Percentiles rank a stretch among this genome's conserved stretches.
These are phyloP conservation scores for Pyrrhia umbra DNA, from an alignment of 2,888 invertebrate genomes.

Conservation along the genomic window DNA sequence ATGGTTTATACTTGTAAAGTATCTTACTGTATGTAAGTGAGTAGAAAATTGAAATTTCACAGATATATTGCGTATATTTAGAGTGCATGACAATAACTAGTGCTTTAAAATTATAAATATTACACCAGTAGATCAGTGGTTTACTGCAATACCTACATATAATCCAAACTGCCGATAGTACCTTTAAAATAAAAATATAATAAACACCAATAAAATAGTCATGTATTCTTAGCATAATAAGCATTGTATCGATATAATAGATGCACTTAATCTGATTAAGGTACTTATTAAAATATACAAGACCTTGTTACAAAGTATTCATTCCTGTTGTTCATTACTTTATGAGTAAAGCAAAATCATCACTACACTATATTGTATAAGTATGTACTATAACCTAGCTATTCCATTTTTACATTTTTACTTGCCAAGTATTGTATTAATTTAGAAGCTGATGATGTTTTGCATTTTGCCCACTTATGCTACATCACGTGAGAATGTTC, in stretches of 20 bases:
- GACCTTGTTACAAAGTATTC: conserved; percentile 59
- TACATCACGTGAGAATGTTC: conserved; percentile 82
- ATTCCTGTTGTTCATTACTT: conserved; percentile 64
- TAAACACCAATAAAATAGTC: conserved; percentile 42
- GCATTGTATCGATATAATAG: conserved; percentile 56
- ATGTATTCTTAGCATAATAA: conserved; percentile 53
- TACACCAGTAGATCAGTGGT: conserved; percentile 63
- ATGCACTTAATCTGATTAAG: conserved; percentile 65
- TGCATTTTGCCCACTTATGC: conserved; percentile 74
- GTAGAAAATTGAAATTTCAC: conserved; percentile 64
- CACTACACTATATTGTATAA: conserved; percentile 46
- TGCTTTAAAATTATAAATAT: conserved; percentile 79
- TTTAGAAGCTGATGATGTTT: conserved; percentile 67
- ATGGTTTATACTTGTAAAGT: conserved; percentile 72
- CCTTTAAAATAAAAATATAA: conserved; percentile 36
- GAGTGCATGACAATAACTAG: conserved; percentile 89
- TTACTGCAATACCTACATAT: conserved; percentile 57
- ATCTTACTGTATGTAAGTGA: conserved; percentile 63
- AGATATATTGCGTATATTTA: conserved; percentile 65
- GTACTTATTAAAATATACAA: conserved; percentile 49
- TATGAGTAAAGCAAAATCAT: conserved; percentile 35
- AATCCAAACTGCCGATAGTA: conserved; percentile 62
- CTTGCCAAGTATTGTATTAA: conserved; percentile 83
- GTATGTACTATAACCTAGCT: conserved; percentile 50
- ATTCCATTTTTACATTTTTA: conserved; percentile 74